phyloP scores from a whole-genome alignment of 1,140 invertebrate genomes.

The Trichonephila clavata region DNA sequence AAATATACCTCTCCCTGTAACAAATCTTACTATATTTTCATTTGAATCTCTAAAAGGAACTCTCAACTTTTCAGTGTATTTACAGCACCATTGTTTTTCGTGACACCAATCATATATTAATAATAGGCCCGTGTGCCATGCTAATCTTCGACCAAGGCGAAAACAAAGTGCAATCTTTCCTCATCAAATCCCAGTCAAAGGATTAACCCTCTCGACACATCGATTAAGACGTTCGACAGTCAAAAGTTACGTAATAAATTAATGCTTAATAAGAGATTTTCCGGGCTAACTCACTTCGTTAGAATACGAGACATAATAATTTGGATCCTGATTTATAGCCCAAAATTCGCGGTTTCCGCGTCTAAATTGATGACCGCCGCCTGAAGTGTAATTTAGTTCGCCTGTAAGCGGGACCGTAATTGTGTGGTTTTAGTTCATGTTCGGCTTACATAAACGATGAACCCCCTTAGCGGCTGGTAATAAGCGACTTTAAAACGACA shows the following conservation, averaged over 20 bases:
- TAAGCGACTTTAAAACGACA: conserved; percentile 12
- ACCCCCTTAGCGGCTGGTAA: conserved; percentile 14
- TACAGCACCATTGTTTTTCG: not conserved
- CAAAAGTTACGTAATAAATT: conserved; percentile 62
- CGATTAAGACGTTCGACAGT: conserved; percentile 40
- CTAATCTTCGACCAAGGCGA: not conserved
- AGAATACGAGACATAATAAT: conserved; percentile 72
- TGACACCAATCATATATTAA: not conserved
- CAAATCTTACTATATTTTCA: too few species aligned
- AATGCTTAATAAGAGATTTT: conserved; percentile 66
- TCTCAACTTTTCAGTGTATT: not conserved
- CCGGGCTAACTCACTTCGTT: conserved; percentile 45
- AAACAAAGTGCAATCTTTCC: not conserved
- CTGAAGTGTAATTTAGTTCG: conserved; percentile 62
- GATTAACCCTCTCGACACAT: conserved; percentile 47
- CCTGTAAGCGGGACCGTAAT: conserved; percentile 19
- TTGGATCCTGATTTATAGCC: conserved; percentile 60
- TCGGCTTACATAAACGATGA: conserved; percentile 62
- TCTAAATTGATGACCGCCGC: conserved; percentile 52
- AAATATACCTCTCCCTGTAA: too few species aligned
- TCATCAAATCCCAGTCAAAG: not conserved
- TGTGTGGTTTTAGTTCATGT: conserved; percentile 67
- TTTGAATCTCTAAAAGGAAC: too few species aligned
- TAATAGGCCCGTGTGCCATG: not conserved
- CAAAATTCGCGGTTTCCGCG: conserved; percentile 59